Conservation (phyloP, 2,888 invertebrate species). For the Amblyteles armatorius region DNA sequence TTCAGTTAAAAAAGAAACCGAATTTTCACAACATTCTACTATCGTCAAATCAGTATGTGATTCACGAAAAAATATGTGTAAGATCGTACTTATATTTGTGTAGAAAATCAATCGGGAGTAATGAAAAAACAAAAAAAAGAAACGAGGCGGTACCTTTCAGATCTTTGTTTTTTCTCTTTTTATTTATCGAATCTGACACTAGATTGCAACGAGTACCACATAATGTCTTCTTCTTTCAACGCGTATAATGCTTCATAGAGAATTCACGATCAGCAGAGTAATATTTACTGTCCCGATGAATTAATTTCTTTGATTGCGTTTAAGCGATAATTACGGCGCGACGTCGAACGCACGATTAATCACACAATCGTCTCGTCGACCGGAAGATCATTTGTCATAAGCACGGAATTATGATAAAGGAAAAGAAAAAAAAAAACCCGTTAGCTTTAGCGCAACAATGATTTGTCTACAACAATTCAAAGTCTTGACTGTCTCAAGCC, state of each 20-base stretch:
- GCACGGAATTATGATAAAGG: not conserved
- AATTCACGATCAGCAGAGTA: not conserved
- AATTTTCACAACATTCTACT: not conserved
- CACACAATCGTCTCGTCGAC: not conserved
- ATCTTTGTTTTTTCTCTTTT: conserved; percentile 55
- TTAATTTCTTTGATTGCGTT: not conserved
- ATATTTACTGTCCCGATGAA: conserved; percentile 6
- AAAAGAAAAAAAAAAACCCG: conserved; percentile 6
- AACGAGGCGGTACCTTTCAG: conserved; percentile 74
- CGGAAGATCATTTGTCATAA: conserved; percentile 23
- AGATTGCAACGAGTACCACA: conserved; percentile 35
- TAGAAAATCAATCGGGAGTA: conserved; percentile 16
- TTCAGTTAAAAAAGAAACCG: not conserved
- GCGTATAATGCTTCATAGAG: not conserved
- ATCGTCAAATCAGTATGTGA: conserved; percentile 2
- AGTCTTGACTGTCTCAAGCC: conserved; percentile 82
- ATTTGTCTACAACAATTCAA: conserved; percentile 78
- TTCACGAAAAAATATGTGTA: conserved; percentile 1
- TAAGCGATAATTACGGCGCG: not conserved
- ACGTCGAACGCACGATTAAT: conserved; percentile 4
- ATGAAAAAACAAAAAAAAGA: conserved; percentile 28
- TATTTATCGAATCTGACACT: conserved; percentile 64
- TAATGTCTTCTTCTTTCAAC: not conserved
- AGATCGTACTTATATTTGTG: conserved; percentile 25
- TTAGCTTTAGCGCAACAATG: conserved; percentile 57